Evolutionary conservation across 92 coral and sea anemone genomes (phyloP).

Genomic region (Actinostola sp.): DNA sequence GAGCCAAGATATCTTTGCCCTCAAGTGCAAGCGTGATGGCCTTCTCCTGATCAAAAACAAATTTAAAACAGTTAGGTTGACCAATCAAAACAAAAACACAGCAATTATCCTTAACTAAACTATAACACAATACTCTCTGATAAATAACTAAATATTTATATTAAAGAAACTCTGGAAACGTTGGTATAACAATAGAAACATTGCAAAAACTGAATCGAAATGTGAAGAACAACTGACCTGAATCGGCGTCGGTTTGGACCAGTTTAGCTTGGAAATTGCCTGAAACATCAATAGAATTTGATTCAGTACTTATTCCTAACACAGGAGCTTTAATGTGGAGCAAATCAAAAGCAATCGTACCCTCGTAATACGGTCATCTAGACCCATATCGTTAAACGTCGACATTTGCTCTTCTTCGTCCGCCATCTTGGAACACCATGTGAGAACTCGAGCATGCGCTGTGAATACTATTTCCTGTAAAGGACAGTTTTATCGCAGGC

Average conservation of each 20-base stretch:
- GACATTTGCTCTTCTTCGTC: conserved; percentile 57
- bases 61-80: not conserved
- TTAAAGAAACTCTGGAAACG: too few relatives aligned
- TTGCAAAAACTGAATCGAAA: not conserved
- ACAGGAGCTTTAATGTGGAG: not conserved
- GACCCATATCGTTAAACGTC: conserved; percentile 86
- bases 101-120: too few relatives aligned
- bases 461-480: conserved; percentile 22
- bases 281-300: conserved; percentile 24
- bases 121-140: too few relatives aligned
- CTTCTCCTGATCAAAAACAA: conserved; percentile 66
- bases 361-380: conserved; percentile 93
- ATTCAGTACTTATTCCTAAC: not conserved
- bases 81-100: not conserved
- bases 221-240: conserved; percentile 59
- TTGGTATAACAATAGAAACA: not conserved
- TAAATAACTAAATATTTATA: too few relatives aligned
- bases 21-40: conserved; percentile 95
- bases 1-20: conserved; percentile 94
- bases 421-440: conserved; percentile 91
- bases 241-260: conserved; percentile 94
- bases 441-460: conserved; percentile 70
- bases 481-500: conserved; percentile 11
- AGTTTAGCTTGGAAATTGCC: conserved; percentile 95
- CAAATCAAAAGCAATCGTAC: conserved; percentile 27